Percentiles rank a stretch among this genome's conserved stretches.
phyloP scores from a whole-genome alignment of 2,797 vertebrate species.

The Cossypha polioptera region DNA sequence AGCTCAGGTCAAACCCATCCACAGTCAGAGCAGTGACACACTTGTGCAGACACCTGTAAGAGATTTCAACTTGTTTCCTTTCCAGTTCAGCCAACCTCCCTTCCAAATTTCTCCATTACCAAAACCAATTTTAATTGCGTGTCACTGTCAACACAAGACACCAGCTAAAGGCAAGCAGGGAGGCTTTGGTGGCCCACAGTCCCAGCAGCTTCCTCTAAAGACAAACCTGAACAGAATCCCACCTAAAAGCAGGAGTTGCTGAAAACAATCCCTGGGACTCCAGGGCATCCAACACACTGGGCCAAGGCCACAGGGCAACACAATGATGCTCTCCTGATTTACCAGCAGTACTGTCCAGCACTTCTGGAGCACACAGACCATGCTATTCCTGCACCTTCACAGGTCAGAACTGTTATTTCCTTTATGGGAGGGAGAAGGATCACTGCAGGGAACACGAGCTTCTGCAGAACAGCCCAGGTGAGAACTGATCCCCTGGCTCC shows the following conservation, averaged over 20 bases:
- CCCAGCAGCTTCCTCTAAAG: neutral
- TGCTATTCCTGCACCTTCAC: neutral
- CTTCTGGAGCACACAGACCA: neutral
- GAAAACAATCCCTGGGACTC: neutral
- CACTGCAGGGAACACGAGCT: neutral
- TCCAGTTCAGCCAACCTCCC: neutral
- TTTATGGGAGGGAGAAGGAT: rapidly evolving
- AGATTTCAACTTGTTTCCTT: neutral
- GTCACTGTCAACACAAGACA: neutral
- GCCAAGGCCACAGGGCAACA: neutral
- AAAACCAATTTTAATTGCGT: neutral
- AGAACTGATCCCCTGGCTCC: neutral
- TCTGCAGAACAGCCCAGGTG: neutral
- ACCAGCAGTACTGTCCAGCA: neutral
- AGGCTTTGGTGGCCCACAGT: neutral
- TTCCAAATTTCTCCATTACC: neutral
- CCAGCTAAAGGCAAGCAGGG: neutral
- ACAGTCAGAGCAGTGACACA: neutral
- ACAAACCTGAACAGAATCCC: rapidly evolving
- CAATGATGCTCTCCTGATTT: rapidly evolving
- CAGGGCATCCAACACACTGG: rapidly evolving
- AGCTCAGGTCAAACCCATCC: rapidly evolving
- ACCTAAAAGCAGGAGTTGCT: neutral
- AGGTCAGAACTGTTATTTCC: neutral
- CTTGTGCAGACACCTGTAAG: neutral